Percentiles rank a stretch among this genome's conserved stretches.
phyloP scores from a whole-genome alignment of 2,113 vertebrate species.

The Chloropsis cyanopogon region DNA sequence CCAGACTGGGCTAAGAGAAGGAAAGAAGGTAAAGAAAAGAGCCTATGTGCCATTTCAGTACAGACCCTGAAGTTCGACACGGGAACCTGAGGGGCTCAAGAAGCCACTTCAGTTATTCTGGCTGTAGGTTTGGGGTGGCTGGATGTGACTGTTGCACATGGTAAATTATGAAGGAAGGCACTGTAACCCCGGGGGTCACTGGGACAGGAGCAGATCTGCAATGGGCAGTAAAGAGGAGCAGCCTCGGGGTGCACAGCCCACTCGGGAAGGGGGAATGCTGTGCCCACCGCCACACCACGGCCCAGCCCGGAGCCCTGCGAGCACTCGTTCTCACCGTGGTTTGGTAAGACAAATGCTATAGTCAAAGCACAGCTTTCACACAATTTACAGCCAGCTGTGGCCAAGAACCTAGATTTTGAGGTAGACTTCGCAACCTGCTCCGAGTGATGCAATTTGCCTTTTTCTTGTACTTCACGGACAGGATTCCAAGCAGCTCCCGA shows the following conservation, averaged over 20 bases:
- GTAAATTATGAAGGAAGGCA: not conserved
- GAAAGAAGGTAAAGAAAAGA: not conserved
- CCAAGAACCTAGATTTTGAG: not conserved
- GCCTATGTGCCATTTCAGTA: rapidly evolving
- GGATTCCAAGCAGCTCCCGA: not conserved
- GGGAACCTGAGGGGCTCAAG: not conserved
- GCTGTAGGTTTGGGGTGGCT: not conserved
- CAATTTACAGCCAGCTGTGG: not conserved
- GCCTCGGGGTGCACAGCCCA: not conserved
- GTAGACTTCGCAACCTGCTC: not conserved
- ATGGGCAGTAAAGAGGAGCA: not conserved
- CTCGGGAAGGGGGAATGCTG: rapidly evolving
- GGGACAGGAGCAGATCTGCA: rapidly evolving
- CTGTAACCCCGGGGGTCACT: too few species aligned
- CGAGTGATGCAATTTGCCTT: rapidly evolving
- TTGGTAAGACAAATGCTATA: not conserved
- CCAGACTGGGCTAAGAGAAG: not conserved
- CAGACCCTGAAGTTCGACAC: not conserved
- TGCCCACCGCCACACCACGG: rapidly evolving
- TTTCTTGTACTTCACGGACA: not conserved
- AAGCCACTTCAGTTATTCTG: not conserved
- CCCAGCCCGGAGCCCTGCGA: not conserved
- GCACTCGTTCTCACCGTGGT: rapidly evolving
- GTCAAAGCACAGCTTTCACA: not conserved
- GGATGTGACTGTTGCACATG: rapidly evolving